Conservation (phyloP, 2,113 vertebrate species). For the Sorex fumeus region DNA sequence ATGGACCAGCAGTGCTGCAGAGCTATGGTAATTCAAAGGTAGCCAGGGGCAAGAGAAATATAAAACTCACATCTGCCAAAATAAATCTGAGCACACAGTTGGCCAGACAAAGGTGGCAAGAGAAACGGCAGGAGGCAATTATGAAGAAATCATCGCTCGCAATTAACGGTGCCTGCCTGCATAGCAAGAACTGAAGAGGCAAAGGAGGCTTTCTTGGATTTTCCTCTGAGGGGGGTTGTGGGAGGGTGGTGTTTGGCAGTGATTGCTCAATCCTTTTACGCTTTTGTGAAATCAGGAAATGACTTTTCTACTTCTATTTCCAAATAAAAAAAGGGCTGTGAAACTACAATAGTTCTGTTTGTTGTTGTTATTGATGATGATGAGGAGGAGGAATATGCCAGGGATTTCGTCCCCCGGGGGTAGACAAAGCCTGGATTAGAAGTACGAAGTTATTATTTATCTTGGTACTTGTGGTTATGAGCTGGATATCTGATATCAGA, state of each 20-base stretch:
- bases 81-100: slow-evolving; percentile 35
- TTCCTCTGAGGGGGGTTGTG: slow-evolving; percentile 8
- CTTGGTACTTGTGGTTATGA: neutral
- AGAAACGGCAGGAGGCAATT: neutral
- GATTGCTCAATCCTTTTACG: neutral
- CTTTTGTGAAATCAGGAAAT: slow-evolving; percentile 40
- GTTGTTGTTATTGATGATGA: neutral
- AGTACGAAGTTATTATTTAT: neutral
- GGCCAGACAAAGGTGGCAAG: slow-evolving; percentile 61
- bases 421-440: neutral
- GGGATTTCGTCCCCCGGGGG: neutral
- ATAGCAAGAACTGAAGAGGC: neutral
- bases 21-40: slow-evolving; percentile 68
- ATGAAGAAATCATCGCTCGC: slow-evolving; percentile 25
- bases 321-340: slow-evolving; percentile 45
- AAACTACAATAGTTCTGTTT: neutral
- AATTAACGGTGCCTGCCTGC: slow-evolving; percentile 48
- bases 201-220: neutral
- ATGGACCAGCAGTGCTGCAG: neutral
- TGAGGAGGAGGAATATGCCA: too few relatives aligned
- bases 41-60: slow-evolving; percentile 70
- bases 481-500: neutral
- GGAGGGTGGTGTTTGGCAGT: neutral
- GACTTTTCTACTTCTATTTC: slow-evolving; percentile 32
- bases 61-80: slow-evolving; percentile 65